phyloP scores from a whole-genome alignment of 1,140 invertebrate genomes.

The Bombus superbus region DNA sequence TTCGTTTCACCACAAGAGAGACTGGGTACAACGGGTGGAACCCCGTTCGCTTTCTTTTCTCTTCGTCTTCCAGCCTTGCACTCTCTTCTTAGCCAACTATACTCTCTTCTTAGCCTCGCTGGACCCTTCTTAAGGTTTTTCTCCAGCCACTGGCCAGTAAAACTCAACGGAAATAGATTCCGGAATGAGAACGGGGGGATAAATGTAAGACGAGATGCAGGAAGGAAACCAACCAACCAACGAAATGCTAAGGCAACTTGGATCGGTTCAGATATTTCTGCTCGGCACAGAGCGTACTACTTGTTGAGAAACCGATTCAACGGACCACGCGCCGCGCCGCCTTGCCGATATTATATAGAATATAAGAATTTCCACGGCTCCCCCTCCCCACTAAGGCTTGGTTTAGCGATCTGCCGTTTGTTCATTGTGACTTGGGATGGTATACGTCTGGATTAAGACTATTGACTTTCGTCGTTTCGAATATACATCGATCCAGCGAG shows the following conservation, averaged over 20 bases:
- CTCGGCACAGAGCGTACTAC: conserved; percentile 27
- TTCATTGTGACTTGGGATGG: conserved; percentile 25
- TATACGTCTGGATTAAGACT: conserved; percentile 11
- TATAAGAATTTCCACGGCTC: conserved; percentile 53
- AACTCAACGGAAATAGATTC: conserved; percentile 64
- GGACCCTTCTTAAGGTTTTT: conserved; percentile 49
- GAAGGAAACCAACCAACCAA: conserved; percentile 61
- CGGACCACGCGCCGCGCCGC: not conserved
- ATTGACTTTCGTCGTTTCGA: conserved; percentile 23
- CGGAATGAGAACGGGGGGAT: conserved; percentile 58
- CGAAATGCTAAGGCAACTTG: conserved; percentile 55
- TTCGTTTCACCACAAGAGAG: conserved; percentile 21
- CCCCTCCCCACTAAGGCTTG: not conserved
- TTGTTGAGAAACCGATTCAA: conserved; percentile 53
- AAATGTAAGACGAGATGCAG: conserved; percentile 67
- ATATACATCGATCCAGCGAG: not conserved
- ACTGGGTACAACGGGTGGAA: not conserved
- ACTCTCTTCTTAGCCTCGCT: not conserved
- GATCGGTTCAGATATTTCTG: conserved; percentile 22
- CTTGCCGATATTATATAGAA: conserved; percentile 44
- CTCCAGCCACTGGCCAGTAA: conserved; percentile 51
- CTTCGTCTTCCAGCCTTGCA: too few relatives aligned
- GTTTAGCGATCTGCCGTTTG: conserved; percentile 10
- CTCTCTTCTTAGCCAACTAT: not conserved
- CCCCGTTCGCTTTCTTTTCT: not conserved